These are phyloP conservation scores for Hipparchia sbordonii DNA, from an alignment of 2,888 invertebrate species.

Conservation along the genomic window DNA sequence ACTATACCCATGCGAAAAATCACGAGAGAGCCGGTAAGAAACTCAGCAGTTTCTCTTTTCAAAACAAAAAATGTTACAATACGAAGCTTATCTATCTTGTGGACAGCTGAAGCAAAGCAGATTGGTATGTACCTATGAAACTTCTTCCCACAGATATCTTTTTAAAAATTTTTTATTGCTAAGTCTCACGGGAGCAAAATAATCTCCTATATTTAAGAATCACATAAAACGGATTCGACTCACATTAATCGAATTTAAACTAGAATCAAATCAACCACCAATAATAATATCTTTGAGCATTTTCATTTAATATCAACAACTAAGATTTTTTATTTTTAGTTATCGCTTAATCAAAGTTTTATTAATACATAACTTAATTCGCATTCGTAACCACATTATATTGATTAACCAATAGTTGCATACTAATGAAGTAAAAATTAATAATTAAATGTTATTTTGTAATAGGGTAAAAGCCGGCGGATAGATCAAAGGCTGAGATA, in stretches of 20 bases:
- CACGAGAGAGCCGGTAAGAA: too few relatives aligned
- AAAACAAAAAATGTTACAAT: too few relatives aligned
- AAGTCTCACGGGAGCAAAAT: slow-evolving; percentile 23
- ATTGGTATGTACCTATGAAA: neutral
- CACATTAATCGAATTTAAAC: slow-evolving; percentile 30
- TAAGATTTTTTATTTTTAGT: slow-evolving; percentile 38
- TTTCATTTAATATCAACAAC: slow-evolving; percentile 41
- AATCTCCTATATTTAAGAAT: slow-evolving; percentile 15
- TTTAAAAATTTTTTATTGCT: slow-evolving; percentile 11
- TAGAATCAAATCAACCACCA: slow-evolving; percentile 25
- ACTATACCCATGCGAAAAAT: too few relatives aligned
- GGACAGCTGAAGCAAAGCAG: too few relatives aligned
- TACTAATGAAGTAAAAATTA: slow-evolving; percentile 56
- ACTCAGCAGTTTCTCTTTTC: too few relatives aligned
- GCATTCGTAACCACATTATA: slow-evolving; percentile 56
- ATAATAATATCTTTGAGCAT: slow-evolving; percentile 26
- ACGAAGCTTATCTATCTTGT: too few relatives aligned
- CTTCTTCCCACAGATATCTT: slow-evolving; percentile 1
- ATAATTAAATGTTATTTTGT: slow-evolving; percentile 58
- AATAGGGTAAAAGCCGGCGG: slow-evolving; percentile 65
- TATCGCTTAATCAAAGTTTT: slow-evolving; percentile 63
- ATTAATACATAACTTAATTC: slow-evolving; percentile 54
- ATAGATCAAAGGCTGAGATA: slow-evolving; percentile 33
- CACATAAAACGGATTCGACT: slow-evolving; percentile 25
- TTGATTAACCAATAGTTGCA: slow-evolving; percentile 61